These are phyloP conservation scores for Chondrosia reniformis DNA, from an alignment of 37 sponge, comb jelly and placozoan species.

Conservation along the genomic window DNA sequence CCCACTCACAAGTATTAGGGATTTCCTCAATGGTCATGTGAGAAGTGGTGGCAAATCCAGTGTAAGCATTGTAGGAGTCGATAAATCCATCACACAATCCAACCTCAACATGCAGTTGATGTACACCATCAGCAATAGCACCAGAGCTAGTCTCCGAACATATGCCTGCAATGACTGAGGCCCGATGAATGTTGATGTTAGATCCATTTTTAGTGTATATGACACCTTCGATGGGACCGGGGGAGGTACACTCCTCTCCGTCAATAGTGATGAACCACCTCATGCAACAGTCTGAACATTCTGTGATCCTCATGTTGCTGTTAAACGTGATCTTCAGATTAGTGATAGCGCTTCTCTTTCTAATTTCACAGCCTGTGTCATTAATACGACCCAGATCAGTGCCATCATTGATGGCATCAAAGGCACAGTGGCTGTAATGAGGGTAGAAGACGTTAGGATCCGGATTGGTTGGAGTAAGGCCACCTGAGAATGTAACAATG, in stretches of 20 bases:
- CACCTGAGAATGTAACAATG: no score
- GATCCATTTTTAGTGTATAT: constrained; percentile 21
- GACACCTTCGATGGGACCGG: constrained; percentile 63
- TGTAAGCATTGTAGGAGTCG: constrained; percentile 38
- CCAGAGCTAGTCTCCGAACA: constrained; percentile 23
- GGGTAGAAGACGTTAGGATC: background rate
- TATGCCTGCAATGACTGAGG: constrained; percentile 29
- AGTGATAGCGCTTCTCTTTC: constrained; percentile 27
- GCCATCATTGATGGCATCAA: background rate
- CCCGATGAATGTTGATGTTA: constrained; percentile 36
- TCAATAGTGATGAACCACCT: constrained; percentile 66
- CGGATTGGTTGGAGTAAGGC: background rate
- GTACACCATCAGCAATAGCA: background rate
- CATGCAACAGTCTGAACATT: constrained; percentile 46
- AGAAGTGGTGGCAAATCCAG: constrained; percentile 29
- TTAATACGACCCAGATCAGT: constrained; percentile 9
- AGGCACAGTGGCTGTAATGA: constrained; percentile 8
- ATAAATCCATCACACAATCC: constrained; percentile 45
- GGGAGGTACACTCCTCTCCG: constrained; percentile 40
- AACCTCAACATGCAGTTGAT: constrained; percentile 30
- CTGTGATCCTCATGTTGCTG: constrained; percentile 39
- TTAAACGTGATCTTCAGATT: constrained; percentile 44
- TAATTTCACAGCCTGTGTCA: constrained; percentile 28
- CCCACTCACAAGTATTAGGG: constrained; percentile 15
- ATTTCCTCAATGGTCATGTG: constrained; percentile 42